A percentile compares a stretch with the other conserved stretches of the same genome.
phyloP scores from a whole-genome alignment of 2,797 vertebrate species.

The Clarias laeviceps region DNA sequence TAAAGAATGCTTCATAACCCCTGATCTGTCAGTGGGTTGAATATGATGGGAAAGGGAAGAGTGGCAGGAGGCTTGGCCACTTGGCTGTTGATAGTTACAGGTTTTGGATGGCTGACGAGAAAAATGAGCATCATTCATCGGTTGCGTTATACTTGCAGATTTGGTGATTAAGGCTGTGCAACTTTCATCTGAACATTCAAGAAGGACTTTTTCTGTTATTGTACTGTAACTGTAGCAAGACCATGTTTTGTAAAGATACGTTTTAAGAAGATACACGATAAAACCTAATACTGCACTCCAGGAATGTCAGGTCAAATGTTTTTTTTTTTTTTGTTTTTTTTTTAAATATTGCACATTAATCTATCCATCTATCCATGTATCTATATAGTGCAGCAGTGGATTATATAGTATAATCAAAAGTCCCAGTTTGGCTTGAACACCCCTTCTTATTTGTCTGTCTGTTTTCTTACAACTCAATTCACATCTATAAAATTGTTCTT shows the following conservation, averaged over 20 bases:
- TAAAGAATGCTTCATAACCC: conserved; percentile 72
- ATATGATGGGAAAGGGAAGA: conserved; percentile 69
- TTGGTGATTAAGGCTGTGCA: neutral
- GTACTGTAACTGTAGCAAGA: neutral
- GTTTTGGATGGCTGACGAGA: conserved; percentile 29
- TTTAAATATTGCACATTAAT: neutral
- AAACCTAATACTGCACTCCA: neutral
- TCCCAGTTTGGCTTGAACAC: no score
- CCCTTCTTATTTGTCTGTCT: neutral
- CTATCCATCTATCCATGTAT: neutral
- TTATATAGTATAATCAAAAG: no score
- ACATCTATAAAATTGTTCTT: neutral
- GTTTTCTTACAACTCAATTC: neutral
- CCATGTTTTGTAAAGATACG: neutral
- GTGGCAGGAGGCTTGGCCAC: conserved; percentile 28
- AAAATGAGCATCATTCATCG: conserved; percentile 30
- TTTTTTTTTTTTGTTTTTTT: no score
- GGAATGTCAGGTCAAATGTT: neutral
- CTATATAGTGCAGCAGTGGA: neutral
- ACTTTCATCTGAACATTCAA: conserved; percentile 6
- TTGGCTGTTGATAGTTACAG: conserved; percentile 10
- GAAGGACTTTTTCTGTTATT: neutral
- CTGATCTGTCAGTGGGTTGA: conserved; percentile 58
- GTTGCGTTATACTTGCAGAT: neutral
- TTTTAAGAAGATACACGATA: neutral